phyloP scores from a whole-genome alignment of 2,797 vertebrate genomes.

The Gallinago stenura region DNA sequence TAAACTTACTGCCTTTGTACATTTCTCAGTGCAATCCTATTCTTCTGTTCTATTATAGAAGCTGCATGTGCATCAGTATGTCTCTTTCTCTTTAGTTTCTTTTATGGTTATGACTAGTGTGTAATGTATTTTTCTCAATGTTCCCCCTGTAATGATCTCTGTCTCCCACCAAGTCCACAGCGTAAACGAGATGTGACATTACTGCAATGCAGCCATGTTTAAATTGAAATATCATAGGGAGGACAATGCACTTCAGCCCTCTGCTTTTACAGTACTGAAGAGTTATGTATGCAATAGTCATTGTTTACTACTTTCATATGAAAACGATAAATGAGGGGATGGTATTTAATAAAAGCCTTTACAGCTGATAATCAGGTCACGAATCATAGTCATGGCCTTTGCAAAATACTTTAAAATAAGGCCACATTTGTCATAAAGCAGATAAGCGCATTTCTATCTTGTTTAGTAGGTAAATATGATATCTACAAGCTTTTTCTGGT shows the following conservation, averaged over 20 bases:
- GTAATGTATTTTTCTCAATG: conserved; percentile 58
- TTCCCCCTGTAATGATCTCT: conserved; percentile 46
- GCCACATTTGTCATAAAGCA: neutral
- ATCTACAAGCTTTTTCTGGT: neutral
- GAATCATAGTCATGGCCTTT: neutral
- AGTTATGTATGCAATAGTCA: conserved; percentile 3
- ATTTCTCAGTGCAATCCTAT: neutral
- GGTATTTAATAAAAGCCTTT: conserved; percentile 48
- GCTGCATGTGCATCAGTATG: neutral
- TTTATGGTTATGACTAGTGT: conserved; percentile 54
- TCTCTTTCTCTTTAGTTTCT: conserved; percentile 49
- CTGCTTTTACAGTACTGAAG: neutral
- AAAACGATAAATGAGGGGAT: neutral
- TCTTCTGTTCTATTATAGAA: conserved; percentile 10
- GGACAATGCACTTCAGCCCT: conserved; percentile 5
- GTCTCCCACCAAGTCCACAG: conserved; percentile 54
- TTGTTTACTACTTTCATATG: conserved; percentile 3
- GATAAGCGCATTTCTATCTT: neutral
- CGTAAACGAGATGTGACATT: conserved; percentile 62
- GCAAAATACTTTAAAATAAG: conserved; percentile 22
- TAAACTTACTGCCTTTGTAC: conserved; percentile 10
- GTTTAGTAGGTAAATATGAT: neutral
- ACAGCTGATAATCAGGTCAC: conserved; percentile 2
- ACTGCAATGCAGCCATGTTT: conserved; percentile 41
- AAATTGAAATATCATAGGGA: conserved; percentile 64